Evolutionary conservation across 1,140 invertebrate genomes (phyloP).

Genomic region (Chironomus striatipennis): DNA sequence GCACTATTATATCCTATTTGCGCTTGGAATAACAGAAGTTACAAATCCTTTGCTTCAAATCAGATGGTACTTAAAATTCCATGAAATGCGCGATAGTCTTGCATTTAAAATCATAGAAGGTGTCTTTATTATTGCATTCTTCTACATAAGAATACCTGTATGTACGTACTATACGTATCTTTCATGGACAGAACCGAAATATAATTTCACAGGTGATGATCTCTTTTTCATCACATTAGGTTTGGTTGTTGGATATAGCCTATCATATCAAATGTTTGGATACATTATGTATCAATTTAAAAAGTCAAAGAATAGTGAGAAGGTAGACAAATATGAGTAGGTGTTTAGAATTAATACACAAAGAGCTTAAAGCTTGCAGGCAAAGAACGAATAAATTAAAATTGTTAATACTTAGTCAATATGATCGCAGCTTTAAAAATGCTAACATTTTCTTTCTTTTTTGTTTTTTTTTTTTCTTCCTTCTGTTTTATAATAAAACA

Average conservation of each 20-base stretch:
- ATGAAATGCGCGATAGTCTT: neutral
- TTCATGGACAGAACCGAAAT: neutral
- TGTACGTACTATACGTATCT: neutral
- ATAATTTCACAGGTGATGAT: neutral
- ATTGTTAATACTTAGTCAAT: neutral
- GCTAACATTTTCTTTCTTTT: neutral
- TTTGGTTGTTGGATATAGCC: neutral
- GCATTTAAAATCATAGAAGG: neutral
- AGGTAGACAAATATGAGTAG: neutral
- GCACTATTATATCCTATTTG: conserved; percentile 45
- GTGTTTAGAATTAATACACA: neutral
- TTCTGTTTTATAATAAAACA: neutral
- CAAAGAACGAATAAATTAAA: neutral
- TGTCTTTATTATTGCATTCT: neutral
- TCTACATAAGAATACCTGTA: neutral
- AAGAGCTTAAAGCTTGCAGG: neutral
- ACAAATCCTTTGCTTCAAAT: conserved; percentile 50
- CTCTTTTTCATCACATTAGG: neutral
- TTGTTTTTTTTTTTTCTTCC: no score
- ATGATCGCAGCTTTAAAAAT: neutral
- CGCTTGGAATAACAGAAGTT: conserved; percentile 45
- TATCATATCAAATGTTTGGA: conserved; percentile 5
- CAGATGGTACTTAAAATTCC: conserved; percentile 39
- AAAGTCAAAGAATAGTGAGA: conserved; percentile 6
- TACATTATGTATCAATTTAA: neutral